phyloP scores from a whole-genome alignment of 2,113 vertebrate genomes.

The Syrrhaptes paradoxus region DNA sequence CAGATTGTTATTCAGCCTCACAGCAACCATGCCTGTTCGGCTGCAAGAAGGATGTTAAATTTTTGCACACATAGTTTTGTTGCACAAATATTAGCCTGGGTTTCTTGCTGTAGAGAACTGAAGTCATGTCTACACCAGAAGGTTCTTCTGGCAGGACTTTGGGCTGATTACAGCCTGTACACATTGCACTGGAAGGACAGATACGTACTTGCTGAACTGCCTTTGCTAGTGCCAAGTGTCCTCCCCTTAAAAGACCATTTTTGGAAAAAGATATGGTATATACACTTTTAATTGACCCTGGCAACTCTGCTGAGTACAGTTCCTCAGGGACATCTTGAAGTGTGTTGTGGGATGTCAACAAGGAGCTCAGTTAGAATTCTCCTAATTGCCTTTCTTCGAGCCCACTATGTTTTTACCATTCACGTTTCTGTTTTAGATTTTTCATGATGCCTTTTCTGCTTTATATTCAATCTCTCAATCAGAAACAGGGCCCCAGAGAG shows the following conservation, averaged over 20 bases:
- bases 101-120: constrained; percentile 9
- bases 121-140: constrained; percentile 47
- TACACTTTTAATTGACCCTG: background rate
- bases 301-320: background rate
- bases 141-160: constrained; percentile 6
- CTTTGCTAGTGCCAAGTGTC: background rate
- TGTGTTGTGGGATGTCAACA: background rate
- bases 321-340: background rate
- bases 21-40: background rate
- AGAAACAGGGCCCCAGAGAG: background rate
- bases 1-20: background rate
- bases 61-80: background rate
- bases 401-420: background rate
- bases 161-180: background rate
- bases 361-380: background rate
- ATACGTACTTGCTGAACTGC: background rate
- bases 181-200: background rate
- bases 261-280: background rate
- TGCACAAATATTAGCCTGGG: background rate
- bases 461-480: background rate
- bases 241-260: background rate
- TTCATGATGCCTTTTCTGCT: background rate
- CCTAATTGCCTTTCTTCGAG: background rate
- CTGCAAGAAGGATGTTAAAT: background rate
- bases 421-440: background rate